phyloP scores from a whole-genome alignment of 2,113 vertebrate genomes.

The Argyrosomus japonicus region DNA sequence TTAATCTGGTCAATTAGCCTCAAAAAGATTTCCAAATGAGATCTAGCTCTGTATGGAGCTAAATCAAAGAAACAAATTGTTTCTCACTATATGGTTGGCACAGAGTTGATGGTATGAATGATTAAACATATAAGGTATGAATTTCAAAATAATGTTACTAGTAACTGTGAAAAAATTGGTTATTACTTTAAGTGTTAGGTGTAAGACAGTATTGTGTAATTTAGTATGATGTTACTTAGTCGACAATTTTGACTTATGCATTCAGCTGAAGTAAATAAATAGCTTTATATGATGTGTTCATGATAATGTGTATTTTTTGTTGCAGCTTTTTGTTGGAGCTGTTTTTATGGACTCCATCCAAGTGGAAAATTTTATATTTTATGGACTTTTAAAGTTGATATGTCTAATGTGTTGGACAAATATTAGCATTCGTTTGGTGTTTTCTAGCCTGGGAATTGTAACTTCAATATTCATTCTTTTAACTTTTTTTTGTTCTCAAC shows the following conservation, averaged over 20 bases:
- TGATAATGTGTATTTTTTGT: background rate
- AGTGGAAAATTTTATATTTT: too few relatives aligned
- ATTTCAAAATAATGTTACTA: background rate
- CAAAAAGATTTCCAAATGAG: background rate
- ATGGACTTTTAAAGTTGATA: background rate
- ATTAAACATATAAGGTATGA: background rate
- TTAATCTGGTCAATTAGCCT: background rate
- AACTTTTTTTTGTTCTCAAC: background rate
- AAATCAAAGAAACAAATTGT: background rate
- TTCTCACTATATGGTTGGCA: background rate
- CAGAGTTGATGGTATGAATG: background rate
- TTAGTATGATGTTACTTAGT: too few relatives aligned
- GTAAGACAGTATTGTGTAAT: background rate
- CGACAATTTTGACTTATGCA: rapidly evolving
- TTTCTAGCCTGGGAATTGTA: background rate
- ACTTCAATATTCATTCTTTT: background rate
- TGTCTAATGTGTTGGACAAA: background rate
- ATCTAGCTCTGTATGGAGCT: background rate
- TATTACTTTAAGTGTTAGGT: background rate
- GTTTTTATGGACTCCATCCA: too few relatives aligned
- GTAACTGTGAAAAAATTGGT: background rate
- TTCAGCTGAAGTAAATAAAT: background rate
- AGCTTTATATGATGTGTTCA: background rate
- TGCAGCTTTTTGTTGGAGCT: background rate
- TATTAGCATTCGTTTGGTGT: background rate